These are phyloP conservation scores for Euphonia xanthogaster DNA, from an alignment of 2,797 vertebrate species.

Conservation along the genomic window DNA sequence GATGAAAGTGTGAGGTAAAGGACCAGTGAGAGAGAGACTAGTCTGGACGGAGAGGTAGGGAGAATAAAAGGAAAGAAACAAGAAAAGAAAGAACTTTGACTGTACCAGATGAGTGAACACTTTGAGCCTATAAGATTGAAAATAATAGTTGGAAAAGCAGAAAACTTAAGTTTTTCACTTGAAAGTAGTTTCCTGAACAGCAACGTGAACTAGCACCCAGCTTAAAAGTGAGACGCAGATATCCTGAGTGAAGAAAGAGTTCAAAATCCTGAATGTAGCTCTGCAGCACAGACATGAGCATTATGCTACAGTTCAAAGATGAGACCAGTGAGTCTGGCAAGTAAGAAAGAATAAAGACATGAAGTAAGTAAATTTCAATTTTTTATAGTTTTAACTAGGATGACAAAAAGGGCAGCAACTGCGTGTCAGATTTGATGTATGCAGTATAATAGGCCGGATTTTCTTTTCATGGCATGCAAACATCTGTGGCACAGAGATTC, in stretches of 20 bases:
- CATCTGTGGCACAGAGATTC: conserved; percentile 64
- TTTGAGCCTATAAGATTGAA: background rate
- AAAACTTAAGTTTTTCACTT: conserved; percentile 7
- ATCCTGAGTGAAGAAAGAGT: background rate
- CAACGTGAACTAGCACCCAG: background rate
- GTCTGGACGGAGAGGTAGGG: background rate
- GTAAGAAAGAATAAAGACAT: background rate
- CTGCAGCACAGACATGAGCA: background rate
- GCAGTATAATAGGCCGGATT: background rate
- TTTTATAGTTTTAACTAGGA: background rate
- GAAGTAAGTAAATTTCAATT: background rate
- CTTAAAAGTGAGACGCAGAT: background rate
- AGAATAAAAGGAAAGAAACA: background rate
- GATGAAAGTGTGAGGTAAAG: conserved; percentile 22
- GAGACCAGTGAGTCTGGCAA: background rate
- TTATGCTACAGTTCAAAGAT: background rate
- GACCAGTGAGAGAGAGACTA: background rate
- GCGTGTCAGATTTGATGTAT: background rate
- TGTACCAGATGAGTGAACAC: background rate
- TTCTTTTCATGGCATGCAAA: background rate
- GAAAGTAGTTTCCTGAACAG: background rate
- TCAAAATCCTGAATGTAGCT: background rate
- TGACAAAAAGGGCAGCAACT: background rate
- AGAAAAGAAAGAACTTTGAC: background rate
- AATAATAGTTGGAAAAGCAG: background rate